A percentile compares a stretch with the other conserved stretches of the same genome.
Conservation (phyloP, 2,797 vertebrate genomes). For the Bovichtus variegatus region DNA sequence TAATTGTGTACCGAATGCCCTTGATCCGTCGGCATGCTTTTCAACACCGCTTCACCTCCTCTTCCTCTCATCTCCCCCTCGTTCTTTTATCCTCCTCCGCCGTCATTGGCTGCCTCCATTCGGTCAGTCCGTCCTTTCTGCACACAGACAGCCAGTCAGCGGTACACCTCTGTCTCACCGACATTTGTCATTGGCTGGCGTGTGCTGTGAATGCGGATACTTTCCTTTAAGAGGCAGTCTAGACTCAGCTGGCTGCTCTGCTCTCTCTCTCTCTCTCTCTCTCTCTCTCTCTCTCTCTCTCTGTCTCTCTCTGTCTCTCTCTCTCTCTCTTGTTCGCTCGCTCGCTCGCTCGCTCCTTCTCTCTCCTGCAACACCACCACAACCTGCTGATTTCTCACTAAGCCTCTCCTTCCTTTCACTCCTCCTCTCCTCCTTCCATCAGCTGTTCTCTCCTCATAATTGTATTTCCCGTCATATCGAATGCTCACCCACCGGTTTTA, state of each 20-base stretch:
- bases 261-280: slow-evolving; percentile 50
- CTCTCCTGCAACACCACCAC: slow-evolving; percentile 71
- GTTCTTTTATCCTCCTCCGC: slow-evolving; percentile 30
- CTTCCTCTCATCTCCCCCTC: slow-evolving; percentile 11
- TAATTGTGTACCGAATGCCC: slow-evolving; percentile 70
- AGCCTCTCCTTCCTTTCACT: slow-evolving; percentile 45
- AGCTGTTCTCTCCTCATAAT: slow-evolving; percentile 34
- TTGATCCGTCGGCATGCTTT: slow-evolving; percentile 76
- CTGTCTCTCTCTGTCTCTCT: slow-evolving; percentile 28
- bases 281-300: slow-evolving; percentile 26
- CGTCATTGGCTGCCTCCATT: slow-evolving; percentile 58
- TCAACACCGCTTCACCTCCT: slow-evolving; percentile 42
- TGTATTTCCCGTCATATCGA: slow-evolving; percentile 50
- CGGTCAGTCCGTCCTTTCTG: slow-evolving; percentile 50
- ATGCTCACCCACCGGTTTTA: slow-evolving; percentile 28
- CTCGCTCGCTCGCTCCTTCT: slow-evolving; percentile 50
- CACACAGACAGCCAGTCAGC: slow-evolving; percentile 65
- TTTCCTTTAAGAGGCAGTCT: slow-evolving; percentile 85
- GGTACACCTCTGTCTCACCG: slow-evolving; percentile 20
- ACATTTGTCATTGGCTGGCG: slow-evolving; percentile 72
- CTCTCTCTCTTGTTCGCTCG: slow-evolving; percentile 46
- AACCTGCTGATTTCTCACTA: slow-evolving; percentile 76
- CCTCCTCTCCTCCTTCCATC: slow-evolving; percentile 56
- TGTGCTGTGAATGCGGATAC: slow-evolving; percentile 70
- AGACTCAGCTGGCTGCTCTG: slow-evolving; percentile 74